Base-by-base conservation (phyloP, 2,113 vertebrate species). In the Clarias macrocephalus region DNA sequence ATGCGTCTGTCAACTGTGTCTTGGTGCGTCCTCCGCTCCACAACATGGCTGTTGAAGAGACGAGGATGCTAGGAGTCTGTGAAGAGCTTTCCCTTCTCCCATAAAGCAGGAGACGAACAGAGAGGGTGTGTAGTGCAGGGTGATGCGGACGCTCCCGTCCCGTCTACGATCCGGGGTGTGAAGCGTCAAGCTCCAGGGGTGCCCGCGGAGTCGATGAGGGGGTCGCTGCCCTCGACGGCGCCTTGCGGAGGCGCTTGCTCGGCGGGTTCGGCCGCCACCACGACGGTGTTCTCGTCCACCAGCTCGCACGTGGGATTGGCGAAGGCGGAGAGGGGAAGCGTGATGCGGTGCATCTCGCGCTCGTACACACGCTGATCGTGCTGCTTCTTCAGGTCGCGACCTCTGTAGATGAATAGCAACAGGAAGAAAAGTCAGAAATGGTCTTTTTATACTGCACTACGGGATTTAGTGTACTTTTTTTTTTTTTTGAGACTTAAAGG, bases 291-390 rank as follows among this genome's bases (percentile, higher is more conserved):
- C 93, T 99, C 98, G 0, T 99, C 98, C 21, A 97, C 90, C 0
- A 98, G 93, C 94, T 99, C 98, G 0, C 98, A 99, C 66, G 95
- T 93, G 10, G 97, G 96, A 89, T 99, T 99, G 90, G 92, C 94
- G 92, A 99, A 99, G 0, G 98, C 97, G 0, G 98, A 97, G 76
- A 98, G 94, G 0, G 97, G 97, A 88, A 99, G 92, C 0, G 96
- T 98, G 93, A 98, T 97, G 77, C 97, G 95, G 94, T 99, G 97
- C 97, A 98, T 97, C 92, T 98, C 97, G 0, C 97, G 94, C 92
- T 98, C 97, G 0, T 96, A 95, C 11, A 91, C 95, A 6, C 96
- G 95, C 92, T 97, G 97, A 0, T 98, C 97, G 0, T 96, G 97
- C 89, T 96, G 95, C 80, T 95, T 96, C 92, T 97, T 97, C 62